phyloP scores from a whole-genome alignment of 2,797 vertebrate genomes.

The Malurus splendens region DNA sequence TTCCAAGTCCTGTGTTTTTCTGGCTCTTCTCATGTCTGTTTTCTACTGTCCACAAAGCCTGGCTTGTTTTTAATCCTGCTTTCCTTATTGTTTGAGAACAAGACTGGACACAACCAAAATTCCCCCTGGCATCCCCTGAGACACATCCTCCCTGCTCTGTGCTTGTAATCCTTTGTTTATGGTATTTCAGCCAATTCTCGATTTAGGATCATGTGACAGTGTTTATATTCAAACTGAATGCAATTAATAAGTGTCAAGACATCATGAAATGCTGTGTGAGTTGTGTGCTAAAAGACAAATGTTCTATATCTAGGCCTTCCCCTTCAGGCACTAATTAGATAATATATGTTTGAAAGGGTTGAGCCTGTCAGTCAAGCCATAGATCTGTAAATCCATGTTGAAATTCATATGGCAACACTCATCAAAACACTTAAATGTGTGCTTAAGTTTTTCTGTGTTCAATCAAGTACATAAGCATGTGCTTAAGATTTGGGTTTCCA shows the following conservation, averaged over 20 bases:
- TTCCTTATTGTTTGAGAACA: conserved; percentile 27
- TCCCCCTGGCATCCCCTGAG: not conserved
- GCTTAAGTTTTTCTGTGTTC: conserved; percentile 54
- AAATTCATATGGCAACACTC: conserved; percentile 59
- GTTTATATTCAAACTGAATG: conserved; percentile 57
- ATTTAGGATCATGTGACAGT: conserved; percentile 47
- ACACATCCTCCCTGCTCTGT: not conserved
- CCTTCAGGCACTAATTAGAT: conserved; percentile 56
- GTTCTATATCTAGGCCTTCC: conserved; percentile 43
- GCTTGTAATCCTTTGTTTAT: conserved; percentile 62
- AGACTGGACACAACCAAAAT: conserved; percentile 44
- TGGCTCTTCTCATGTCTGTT: not conserved
- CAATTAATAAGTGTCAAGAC: conserved; percentile 62
- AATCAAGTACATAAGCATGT: conserved; percentile 39
- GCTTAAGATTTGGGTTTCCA: conserved; percentile 33
- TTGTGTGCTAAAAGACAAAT: conserved; percentile 53
- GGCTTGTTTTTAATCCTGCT: not conserved
- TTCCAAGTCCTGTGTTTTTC: not conserved
- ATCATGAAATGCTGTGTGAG: conserved; percentile 45
- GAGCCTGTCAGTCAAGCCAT: conserved; percentile 38
- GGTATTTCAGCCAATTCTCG: conserved; percentile 49
- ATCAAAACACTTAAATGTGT: conserved; percentile 50
- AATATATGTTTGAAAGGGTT: conserved; percentile 52
- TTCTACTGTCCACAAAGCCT: not conserved
- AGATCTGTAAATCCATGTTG: conserved; percentile 52